These are phyloP conservation scores for Agrilus biguttatus DNA, from an alignment of 2,888 invertebrate genomes.

Conservation along the genomic window DNA sequence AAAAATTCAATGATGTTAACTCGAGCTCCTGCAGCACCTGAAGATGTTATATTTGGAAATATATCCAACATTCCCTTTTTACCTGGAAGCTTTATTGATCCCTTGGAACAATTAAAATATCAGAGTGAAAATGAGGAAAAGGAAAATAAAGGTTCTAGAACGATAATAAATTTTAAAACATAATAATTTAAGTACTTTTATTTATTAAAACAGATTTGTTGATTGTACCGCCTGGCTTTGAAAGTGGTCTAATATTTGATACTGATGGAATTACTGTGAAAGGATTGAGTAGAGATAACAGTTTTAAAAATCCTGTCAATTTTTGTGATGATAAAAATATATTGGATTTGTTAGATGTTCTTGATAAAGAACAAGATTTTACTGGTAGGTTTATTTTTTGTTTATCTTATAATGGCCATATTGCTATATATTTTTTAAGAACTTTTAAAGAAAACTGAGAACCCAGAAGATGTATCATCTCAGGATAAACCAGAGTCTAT, in stretches of 20 bases:
- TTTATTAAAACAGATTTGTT: constrained; percentile 18
- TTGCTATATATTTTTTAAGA: constrained; percentile 9
- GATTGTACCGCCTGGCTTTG: constrained; percentile 53
- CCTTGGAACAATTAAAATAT: constrained; percentile 29
- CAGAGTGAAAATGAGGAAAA: background rate
- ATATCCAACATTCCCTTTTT: constrained; percentile 74
- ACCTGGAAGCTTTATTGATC: constrained; percentile 64
- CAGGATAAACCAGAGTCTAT: constrained; percentile 9
- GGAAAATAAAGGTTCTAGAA: constrained; percentile 3
- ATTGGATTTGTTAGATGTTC: constrained; percentile 44
- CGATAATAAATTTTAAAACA: background rate
- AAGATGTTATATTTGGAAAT: constrained; percentile 58
- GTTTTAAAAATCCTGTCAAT: constrained; percentile 2
- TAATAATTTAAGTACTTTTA: constrained; percentile 1
- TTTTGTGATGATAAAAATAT: constrained; percentile 22
- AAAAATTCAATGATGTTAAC: constrained; percentile 68
- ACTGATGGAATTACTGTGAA: constrained; percentile 38
- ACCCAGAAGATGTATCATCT: constrained; percentile 9
- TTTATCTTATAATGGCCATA: background rate
- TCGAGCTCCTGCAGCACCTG: constrained; percentile 59
- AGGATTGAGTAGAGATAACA: constrained; percentile 17
- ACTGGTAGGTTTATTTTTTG: constrained; percentile 29
- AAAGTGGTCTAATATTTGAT: constrained; percentile 41
- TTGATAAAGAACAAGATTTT: constrained; percentile 44
- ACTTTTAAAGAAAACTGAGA: constrained; percentile 8